phyloP scores from a whole-genome alignment of 2,797 vertebrate species.

The Pelochelys cantorii region DNA sequence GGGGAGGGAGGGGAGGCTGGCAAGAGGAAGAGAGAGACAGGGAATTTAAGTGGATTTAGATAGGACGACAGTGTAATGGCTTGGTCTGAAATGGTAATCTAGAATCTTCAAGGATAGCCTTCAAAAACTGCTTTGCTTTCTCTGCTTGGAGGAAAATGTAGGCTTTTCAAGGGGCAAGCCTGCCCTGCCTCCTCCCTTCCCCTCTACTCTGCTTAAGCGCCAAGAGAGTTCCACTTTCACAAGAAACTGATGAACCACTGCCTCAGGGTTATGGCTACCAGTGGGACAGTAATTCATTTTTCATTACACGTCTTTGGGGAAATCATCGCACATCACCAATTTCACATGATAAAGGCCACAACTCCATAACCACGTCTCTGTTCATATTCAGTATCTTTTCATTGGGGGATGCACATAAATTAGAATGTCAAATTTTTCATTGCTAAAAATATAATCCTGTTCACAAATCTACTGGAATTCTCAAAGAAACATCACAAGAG shows the following conservation, averaged over 20 bases:
- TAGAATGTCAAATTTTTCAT: neutral
- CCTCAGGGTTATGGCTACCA: neutral
- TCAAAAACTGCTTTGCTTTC: neutral
- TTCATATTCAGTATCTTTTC: neutral
- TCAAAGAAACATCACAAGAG: neutral
- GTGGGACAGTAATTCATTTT: neutral
- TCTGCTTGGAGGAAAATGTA: neutral
- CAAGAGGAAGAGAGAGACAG: neutral
- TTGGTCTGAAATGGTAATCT: neutral
- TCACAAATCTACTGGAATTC: neutral
- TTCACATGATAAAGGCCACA: accelerated
- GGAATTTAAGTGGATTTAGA: neutral
- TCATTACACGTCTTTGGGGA: neutral
- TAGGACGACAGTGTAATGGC: neutral
- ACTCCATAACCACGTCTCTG: neutral
- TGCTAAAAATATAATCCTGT: neutral
- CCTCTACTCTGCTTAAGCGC: neutral
- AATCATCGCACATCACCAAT: neutral
- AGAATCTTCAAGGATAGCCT: neutral
- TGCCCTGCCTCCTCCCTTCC: neutral
- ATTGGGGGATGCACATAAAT: neutral
- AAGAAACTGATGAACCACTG: neutral
- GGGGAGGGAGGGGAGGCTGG: neutral
- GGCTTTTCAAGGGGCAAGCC: neutral
- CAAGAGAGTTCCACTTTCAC: neutral